Evolutionary conservation across 2,797 vertebrate genomes (phyloP).

Genomic region (Ambastaia sidthimunki): DNA sequence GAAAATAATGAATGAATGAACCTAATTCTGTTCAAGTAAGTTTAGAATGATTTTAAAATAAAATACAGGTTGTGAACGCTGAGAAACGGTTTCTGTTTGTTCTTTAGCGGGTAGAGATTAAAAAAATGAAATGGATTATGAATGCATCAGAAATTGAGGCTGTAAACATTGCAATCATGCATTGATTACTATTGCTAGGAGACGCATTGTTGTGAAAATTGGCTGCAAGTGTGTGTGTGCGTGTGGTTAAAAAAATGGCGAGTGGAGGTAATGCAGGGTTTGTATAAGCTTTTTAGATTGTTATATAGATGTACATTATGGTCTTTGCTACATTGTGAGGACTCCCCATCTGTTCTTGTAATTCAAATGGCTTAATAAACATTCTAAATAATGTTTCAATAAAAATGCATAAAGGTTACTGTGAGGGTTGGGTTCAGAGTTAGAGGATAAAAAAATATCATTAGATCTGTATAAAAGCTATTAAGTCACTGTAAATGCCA

Average conservation of each 20-base stretch:
- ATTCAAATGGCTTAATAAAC: no score
- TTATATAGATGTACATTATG: no score
- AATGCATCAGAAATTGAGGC: slow-evolving; percentile 18
- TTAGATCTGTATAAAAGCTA: no score
- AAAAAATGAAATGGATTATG: slow-evolving; percentile 23
- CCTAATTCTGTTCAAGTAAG: slow-evolving; percentile 11
- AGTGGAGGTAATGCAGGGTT: neutral
- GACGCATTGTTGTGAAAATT: slow-evolving; percentile 23
- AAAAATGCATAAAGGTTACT: no score
- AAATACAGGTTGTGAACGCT: neutral
- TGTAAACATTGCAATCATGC: slow-evolving; percentile 19
- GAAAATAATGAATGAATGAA: neutral
- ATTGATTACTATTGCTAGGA: slow-evolving; percentile 9
- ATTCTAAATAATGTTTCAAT: no score
- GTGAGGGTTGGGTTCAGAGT: no score
- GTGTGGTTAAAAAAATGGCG: neutral
- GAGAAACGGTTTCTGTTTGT: neutral
- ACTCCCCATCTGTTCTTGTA: no score
- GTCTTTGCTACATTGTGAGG: no score
- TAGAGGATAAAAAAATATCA: no score
- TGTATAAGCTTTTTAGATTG: neutral
- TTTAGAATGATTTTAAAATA: neutral
- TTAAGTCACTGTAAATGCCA: no score
- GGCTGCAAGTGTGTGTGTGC: slow-evolving; percentile 15
- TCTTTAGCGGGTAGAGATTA: slow-evolving; percentile 10